Evolutionary conservation across 2,888 invertebrate species (phyloP).

Genomic region (Hypercompe scribonia): DNA sequence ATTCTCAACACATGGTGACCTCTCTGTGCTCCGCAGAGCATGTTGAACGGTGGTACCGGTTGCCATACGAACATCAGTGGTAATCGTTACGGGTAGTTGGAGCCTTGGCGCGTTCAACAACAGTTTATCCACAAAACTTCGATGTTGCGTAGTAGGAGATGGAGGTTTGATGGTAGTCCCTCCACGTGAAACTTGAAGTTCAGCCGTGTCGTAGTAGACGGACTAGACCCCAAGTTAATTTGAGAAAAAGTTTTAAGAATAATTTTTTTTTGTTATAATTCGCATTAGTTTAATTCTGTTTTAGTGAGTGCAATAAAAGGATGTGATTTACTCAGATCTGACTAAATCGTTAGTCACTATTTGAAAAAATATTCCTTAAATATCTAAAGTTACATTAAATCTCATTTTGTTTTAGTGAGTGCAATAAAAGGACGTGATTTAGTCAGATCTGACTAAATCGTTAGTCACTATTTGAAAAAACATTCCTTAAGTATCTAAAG

Average conservation of each 20-base stretch:
- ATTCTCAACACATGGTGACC: neutral
- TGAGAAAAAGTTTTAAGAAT: too few species aligned
- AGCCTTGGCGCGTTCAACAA: neutral
- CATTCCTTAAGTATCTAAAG: neutral
- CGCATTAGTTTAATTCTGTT: too few species aligned
- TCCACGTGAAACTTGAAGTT: too few species aligned
- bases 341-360: neutral
- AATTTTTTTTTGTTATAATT: too few species aligned
- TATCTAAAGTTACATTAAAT: neutral
- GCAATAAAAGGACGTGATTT: neutral
- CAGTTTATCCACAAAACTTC: neutral
- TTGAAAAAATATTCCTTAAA: neutral
- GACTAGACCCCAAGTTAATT: too few species aligned
- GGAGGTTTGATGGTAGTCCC: too few species aligned
- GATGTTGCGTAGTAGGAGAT: neutral
- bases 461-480: neutral
- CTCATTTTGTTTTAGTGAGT: neutral
- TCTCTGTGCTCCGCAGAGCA: neutral
- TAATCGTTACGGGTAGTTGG: neutral
- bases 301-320: neutral
- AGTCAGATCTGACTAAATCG: neutral
- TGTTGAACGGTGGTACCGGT: too few species aligned
- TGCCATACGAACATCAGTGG: neutral
- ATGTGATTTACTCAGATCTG: neutral
- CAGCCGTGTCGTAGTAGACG: too few species aligned